phyloP scores from a whole-genome alignment of 1,140 invertebrate genomes.

The Diorhabda carinulata region DNA sequence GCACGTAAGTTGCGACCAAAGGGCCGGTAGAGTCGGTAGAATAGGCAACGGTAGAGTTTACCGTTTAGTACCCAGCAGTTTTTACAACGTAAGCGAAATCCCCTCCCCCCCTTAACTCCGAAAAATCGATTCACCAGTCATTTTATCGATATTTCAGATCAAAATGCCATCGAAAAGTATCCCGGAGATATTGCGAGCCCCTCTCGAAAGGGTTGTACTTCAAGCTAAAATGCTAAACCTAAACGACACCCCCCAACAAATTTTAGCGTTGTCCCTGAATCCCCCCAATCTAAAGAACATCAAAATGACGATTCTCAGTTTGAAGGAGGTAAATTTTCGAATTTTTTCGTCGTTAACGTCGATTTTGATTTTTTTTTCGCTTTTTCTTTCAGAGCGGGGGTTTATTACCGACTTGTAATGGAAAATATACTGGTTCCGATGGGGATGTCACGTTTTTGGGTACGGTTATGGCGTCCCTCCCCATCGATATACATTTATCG shows the following conservation, averaged over 20 bases:
- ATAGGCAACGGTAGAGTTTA: conserved; percentile 83
- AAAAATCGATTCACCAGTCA: too few relatives aligned
- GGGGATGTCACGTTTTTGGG: conserved; percentile 91
- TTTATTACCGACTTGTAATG: conserved; percentile 57
- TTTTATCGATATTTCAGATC: conserved; percentile 17
- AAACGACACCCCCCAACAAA: conserved; percentile 69
- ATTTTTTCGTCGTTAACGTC: conserved; percentile 12
- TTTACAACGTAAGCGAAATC: conserved; percentile 57
- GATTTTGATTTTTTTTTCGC: conserved; percentile 5
- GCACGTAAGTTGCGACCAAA: conserved; percentile 82
- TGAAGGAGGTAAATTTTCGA: conserved; percentile 72
- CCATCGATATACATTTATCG: conserved; percentile 75
- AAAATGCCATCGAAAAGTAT: conserved; percentile 29
- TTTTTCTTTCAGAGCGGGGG: conserved; percentile 54
- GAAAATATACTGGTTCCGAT: conserved; percentile 59
- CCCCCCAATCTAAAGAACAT: conserved; percentile 84
- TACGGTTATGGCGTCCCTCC: conserved; percentile 73
- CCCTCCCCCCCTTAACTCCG: too few relatives aligned
- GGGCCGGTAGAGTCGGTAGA: conserved; percentile 86
- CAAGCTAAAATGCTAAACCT: conserved; percentile 79
- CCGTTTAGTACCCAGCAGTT: conserved; percentile 68
- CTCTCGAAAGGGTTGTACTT: conserved; percentile 80
- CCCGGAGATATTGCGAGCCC: conserved; percentile 78
- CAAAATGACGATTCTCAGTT: conserved; percentile 68
- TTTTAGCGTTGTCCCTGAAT: conserved; percentile 80